A percentile compares a stretch with the other conserved stretches of the same genome.
phyloP scores from a whole-genome alignment of 2,113 vertebrate genomes.

The Willisornis vidua region DNA sequence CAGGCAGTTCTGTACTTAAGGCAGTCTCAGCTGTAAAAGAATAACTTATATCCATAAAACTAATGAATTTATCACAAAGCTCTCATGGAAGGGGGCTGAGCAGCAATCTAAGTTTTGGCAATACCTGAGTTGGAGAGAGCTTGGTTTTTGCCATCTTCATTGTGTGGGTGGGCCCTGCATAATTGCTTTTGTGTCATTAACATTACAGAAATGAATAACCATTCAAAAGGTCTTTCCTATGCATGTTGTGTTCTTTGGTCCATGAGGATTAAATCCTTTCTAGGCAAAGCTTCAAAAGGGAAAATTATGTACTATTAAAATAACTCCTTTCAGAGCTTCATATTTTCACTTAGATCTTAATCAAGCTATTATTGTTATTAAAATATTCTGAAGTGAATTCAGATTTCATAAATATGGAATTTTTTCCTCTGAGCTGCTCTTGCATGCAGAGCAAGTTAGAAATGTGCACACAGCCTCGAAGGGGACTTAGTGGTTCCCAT shows the following conservation, averaged over 20 bases:
- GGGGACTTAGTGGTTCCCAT: background rate
- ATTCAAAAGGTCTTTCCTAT: background rate
- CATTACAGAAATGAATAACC: background rate
- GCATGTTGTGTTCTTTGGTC: background rate
- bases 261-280: background rate
- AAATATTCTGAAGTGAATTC: conserved; percentile 43
- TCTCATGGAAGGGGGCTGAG: background rate
- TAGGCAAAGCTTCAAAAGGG: conserved; percentile 43
- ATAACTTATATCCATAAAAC: background rate
- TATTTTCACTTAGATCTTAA: conserved; percentile 51
- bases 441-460: background rate
- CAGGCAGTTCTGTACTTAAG: background rate
- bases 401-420: conserved; percentile 41
- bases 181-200: background rate
- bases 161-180: background rate
- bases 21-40: rapidly evolving
- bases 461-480: background rate
- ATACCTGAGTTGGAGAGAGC: background rate
- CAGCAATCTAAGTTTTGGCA: background rate
- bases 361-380: conserved; percentile 59
- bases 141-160: background rate
- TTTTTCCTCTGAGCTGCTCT: background rate
- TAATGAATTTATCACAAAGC: background rate
- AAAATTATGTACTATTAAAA: conserved; percentile 36
- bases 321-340: background rate